Evolutionary conservation across 2,113 vertebrate genomes (phyloP).

Genomic region (Tinamus guttatus): DNA sequence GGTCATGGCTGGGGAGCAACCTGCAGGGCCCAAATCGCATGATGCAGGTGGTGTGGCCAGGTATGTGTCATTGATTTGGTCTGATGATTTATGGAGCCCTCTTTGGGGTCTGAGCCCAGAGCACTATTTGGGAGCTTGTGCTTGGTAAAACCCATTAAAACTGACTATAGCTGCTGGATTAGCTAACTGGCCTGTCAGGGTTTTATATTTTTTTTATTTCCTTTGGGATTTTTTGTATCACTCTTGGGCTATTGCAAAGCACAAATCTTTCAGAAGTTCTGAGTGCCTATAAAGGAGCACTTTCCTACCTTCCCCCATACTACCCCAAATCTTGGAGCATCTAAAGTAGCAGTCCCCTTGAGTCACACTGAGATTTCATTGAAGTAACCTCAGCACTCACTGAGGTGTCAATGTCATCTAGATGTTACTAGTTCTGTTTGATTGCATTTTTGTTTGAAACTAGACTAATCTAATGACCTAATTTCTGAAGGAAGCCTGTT

Average conservation of each 20-base stretch:
- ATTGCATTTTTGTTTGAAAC: slow-evolving; percentile 40
- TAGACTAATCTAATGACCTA: slow-evolving; percentile 60
- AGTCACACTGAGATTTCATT: background rate
- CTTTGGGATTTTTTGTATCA: background rate
- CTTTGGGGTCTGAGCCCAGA: background rate
- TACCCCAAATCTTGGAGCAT: background rate
- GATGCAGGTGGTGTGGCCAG: background rate
- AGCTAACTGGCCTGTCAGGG: background rate
- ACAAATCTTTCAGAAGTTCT: background rate
- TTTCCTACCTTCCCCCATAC: background rate
- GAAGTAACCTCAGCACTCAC: background rate
- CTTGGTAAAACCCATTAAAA: background rate
- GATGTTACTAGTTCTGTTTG: slow-evolving; percentile 19
- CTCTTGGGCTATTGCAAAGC: background rate
- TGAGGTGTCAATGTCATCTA: background rate
- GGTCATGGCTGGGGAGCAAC: accelerated
- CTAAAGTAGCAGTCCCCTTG: background rate
- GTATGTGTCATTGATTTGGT: background rate
- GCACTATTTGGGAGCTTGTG: background rate
- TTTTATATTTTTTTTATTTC: background rate
- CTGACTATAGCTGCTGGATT: background rate
- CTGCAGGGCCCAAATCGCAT: accelerated
- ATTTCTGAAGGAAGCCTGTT: slow-evolving; percentile 59
- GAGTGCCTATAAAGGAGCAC: background rate
- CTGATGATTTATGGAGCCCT: background rate